Evolutionary conservation across 2,888 invertebrate species (phyloP).

Genomic region (Chaetogeoica ovagalla): DNA sequence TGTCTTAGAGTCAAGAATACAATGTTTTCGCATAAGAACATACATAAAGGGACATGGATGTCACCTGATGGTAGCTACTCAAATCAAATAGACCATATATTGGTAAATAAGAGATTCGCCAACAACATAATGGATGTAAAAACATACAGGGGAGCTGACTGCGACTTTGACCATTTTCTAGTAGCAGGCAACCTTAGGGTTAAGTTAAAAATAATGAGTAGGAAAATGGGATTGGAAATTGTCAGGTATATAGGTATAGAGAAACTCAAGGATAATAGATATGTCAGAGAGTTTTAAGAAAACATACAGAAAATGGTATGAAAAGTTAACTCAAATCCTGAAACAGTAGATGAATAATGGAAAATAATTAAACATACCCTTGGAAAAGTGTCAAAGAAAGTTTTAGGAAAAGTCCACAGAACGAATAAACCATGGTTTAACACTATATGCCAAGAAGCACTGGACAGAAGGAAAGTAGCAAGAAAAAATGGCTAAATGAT

Average conservation of each 20-base stretch:
- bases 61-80: not conserved
- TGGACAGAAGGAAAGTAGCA: slow-evolving; percentile 11
- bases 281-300: too few relatives aligned
- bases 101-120: slow-evolving; percentile 6
- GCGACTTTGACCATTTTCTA: too few relatives aligned
- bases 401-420: not conserved
- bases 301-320: too few relatives aligned
- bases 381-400: not conserved
- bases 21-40: not conserved
- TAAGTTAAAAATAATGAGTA: too few relatives aligned
- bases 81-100: too few relatives aligned
- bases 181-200: too few relatives aligned
- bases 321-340: too few relatives aligned
- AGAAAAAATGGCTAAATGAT: not conserved
- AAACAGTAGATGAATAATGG: too few relatives aligned
- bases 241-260: too few relatives aligned
- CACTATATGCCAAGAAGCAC: not conserved
- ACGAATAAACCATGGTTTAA: not conserved
- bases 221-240: too few relatives aligned
- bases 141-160: not conserved
- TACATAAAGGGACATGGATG: not conserved
- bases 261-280: too few relatives aligned
- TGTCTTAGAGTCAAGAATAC: not conserved
- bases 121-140: not conserved
- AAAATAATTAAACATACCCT: not conserved